Base-by-base conservation (phyloP, 1,140 invertebrate genomes). In the Tetraneura akinire region DNA sequence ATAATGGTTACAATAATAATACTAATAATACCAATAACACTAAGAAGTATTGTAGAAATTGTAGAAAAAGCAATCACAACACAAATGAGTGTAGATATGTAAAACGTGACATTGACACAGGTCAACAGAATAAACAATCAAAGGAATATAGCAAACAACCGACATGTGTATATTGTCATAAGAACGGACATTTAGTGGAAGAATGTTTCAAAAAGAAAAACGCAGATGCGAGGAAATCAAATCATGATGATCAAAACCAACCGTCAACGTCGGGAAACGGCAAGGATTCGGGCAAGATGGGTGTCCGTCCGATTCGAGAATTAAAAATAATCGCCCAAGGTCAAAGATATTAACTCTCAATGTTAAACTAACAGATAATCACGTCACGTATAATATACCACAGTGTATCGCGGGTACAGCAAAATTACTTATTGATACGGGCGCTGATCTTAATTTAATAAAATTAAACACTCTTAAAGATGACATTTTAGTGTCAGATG, bases 41-140 rank as follows among this genome's bases (percentile, higher is more conserved):
- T n/a, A n/a, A n/a, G 5, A 53, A 76, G 32, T 76, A 76, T n/a
- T 76, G 71, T 18, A 51, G 26, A 29, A 57, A 76, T 10, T 76
- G 51, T n/a, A 13, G 26, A 55, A 76, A 51, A 57, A 55, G 3
- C 8, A 55, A 37, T 10, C 71, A 76, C 10, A 45, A 45, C 26
- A 73, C 70, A 10, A 26, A 49, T 18, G 70, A 73, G 2, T 73
- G 70, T 51, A 73, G 71, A 29, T 57, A 32, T 76, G 51, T 1
- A 76, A 29, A 29, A 18, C 23, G 23, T 26, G n/a, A 3, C 18
- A 21, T 16, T 32, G 29, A 53, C 9, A 76, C 29, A 32, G 71
- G 29, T 1, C 53, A 53, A 32, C 9, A 71, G 8, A 71, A 21
- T 13, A 47, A 21, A 16, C 18, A 45, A 21, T 37, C 8, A 37